These are phyloP conservation scores for Fringilla coelebs DNA, from an alignment of 2,797 vertebrate genomes.

Conservation along the genomic window DNA sequence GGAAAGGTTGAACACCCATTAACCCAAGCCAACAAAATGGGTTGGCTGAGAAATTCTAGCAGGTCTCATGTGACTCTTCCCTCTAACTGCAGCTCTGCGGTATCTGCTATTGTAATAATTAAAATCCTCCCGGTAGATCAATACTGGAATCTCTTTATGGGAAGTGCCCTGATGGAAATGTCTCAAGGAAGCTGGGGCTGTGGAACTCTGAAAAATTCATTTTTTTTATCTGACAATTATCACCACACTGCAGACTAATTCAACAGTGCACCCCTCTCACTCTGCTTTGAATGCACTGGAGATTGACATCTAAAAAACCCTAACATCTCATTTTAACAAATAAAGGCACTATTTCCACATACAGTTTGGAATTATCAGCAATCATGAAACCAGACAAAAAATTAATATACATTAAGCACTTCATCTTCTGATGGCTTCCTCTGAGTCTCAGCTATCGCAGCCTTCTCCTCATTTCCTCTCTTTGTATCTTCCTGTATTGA, in stretches of 20 bases:
- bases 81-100: slow-evolving; percentile 84
- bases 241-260: slow-evolving; percentile 87
- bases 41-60: slow-evolving; percentile 89
- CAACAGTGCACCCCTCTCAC: slow-evolving; percentile 81
- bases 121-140: slow-evolving; percentile 91
- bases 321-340: slow-evolving; percentile 88
- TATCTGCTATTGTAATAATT: slow-evolving; percentile 94
- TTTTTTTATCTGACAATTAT: slow-evolving; percentile 90
- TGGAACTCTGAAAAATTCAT: slow-evolving; percentile 85
- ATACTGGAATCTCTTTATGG: slow-evolving; percentile 88
- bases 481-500: slow-evolving; percentile 93
- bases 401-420: slow-evolving; percentile 90
- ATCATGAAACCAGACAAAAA: slow-evolving; percentile 86
- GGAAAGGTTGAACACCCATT: slow-evolving; percentile 99
- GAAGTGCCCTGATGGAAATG: slow-evolving; percentile 87
- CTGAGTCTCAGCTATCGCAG: slow-evolving; percentile 83
- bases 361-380: slow-evolving; percentile 84
- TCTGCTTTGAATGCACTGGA: slow-evolving; percentile 83
- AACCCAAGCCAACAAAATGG: slow-evolving; percentile 98
- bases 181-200: slow-evolving; percentile 82
- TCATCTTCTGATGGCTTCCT: slow-evolving; percentile 94
- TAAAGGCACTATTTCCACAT: slow-evolving; percentile 84
- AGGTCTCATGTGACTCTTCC: slow-evolving; percentile 89
- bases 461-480: slow-evolving; percentile 86
- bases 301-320: slow-evolving; percentile 86